Conservation (phyloP, 2,888 invertebrate species). For the Agrilus mali region DNA sequence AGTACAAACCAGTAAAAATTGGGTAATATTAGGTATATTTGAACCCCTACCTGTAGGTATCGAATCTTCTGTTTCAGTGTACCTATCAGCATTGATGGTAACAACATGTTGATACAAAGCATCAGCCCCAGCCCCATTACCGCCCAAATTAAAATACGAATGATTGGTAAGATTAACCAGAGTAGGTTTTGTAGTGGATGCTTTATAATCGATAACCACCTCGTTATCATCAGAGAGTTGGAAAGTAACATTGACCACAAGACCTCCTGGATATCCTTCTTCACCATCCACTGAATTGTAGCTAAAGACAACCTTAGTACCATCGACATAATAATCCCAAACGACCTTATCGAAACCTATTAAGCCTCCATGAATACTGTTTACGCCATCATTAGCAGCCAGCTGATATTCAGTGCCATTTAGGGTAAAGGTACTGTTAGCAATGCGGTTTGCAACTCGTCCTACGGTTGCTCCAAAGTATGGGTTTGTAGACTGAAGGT, state of each 20-base stretch:
- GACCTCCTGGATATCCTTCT: slow-evolving; percentile 81
- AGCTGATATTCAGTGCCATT: slow-evolving; percentile 56
- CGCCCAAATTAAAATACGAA: slow-evolving; percentile 84
- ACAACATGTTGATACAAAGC: slow-evolving; percentile 57
- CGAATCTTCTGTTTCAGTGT: slow-evolving; percentile 57
- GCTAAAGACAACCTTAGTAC: slow-evolving; percentile 54
- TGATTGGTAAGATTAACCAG: slow-evolving; percentile 80
- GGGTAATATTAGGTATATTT: neutral
- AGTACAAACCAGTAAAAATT: no score
- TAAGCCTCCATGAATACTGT: slow-evolving; percentile 74
- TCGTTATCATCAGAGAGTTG: slow-evolving; percentile 61
- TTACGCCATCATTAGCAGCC: slow-evolving; percentile 54
- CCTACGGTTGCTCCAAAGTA: slow-evolving; percentile 86
- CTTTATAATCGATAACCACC: slow-evolving; percentile 61
- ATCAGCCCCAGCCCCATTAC: slow-evolving; percentile 61
- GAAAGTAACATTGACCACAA: slow-evolving; percentile 58
- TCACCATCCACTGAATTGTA: slow-evolving; percentile 67
- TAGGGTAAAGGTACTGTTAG: slow-evolving; percentile 55
- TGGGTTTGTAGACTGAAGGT: slow-evolving; percentile 52
- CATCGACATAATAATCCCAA: slow-evolving; percentile 53
- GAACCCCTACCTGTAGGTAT: slow-evolving; percentile 52
- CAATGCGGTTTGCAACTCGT: slow-evolving; percentile 72
- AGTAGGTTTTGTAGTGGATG: slow-evolving; percentile 65
- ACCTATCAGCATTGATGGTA: slow-evolving; percentile 63
- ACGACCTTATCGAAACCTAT: slow-evolving; percentile 72